Conservation (phyloP, 2,888 invertebrate genomes). For the Chrysina gloriosa region DNA sequence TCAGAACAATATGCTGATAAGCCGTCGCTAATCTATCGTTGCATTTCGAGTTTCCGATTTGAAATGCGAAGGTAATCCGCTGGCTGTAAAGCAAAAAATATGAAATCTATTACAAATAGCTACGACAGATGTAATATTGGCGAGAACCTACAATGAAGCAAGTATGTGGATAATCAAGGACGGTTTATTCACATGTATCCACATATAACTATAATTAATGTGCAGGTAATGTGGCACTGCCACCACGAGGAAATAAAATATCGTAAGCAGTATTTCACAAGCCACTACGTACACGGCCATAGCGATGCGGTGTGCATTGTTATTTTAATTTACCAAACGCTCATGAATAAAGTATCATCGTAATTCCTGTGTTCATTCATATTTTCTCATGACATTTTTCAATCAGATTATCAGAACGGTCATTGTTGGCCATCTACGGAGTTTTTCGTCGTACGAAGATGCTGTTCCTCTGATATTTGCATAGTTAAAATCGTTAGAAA, state of each 20-base stretch:
- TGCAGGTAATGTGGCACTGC: conserved; percentile 25
- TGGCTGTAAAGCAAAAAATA: neutral
- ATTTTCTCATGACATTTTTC: conserved; percentile 35
- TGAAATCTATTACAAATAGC: neutral
- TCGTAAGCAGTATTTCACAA: conserved; percentile 25
- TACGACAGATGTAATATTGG: neutral
- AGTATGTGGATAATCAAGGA: conserved; percentile 18
- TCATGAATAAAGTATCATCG: conserved; percentile 41
- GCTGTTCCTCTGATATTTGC: conserved; percentile 11
- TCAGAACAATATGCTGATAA: conserved; percentile 22
- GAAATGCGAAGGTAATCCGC: conserved; percentile 5
- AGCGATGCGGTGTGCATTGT: conserved; percentile 44
- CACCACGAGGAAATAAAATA: conserved; percentile 26
- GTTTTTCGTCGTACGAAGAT: conserved; percentile 14
- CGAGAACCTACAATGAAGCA: neutral
- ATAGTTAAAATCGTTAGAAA: conserved; percentile 34
- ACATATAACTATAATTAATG: conserved; percentile 23
- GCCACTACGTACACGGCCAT: conserved; percentile 4
- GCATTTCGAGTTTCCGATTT: neutral
- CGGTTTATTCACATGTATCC: conserved; percentile 4
- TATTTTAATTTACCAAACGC: conserved; percentile 48
- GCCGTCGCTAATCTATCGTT: conserved; percentile 5
- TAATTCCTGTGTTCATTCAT: conserved; percentile 34
- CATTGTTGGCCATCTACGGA: conserved; percentile 4
- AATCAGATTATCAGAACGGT: conserved; percentile 12